Evolutionary conservation across 2,888 invertebrate genomes (phyloP).

Genomic region (Drosophila paranaensis): DNA sequence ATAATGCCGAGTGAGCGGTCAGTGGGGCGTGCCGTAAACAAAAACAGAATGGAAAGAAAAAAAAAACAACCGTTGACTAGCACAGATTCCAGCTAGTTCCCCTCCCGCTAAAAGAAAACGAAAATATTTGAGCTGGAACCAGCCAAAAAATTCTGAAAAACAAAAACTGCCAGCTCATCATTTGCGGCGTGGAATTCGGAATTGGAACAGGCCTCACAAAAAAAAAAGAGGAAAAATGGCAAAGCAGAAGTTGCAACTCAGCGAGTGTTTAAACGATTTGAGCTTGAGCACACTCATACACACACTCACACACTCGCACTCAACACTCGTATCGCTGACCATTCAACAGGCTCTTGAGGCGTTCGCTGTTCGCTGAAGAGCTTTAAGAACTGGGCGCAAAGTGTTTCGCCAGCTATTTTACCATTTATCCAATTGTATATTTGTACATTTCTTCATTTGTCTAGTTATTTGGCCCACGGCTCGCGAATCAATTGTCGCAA

Average conservation of each 20-base stretch:
- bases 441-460: slow-evolving; percentile 8
- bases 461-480: slow-evolving; percentile 6
- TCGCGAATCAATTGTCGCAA: slow-evolving; percentile 46
- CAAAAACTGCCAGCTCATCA: slow-evolving; percentile 29
- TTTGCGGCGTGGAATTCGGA: slow-evolving; percentile 25
- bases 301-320: slow-evolving; percentile 2
- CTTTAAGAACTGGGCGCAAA: slow-evolving; percentile 4
- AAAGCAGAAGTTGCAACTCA: slow-evolving; percentile 29
- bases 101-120: slow-evolving; percentile 62
- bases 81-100: slow-evolving; percentile 57
- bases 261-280: slow-evolving; percentile 27
- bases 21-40: slow-evolving; percentile 35
- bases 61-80: slow-evolving; percentile 67
- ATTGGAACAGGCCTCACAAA: slow-evolving; percentile 44
- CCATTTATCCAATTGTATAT: slow-evolving; percentile 14
- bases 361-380: slow-evolving; percentile 24
- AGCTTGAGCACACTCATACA: slow-evolving; percentile 32
- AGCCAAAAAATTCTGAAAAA: slow-evolving; percentile 17
- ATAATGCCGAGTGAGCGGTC: slow-evolving; percentile 28
- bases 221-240: slow-evolving; percentile 1
- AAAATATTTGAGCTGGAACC: slow-evolving; percentile 74
- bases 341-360: slow-evolving; percentile 59
- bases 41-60: neutral
- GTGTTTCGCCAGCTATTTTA: slow-evolving; percentile 13
- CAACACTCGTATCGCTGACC: slow-evolving; percentile 52